Evolutionary conservation across 2,888 invertebrate genomes (phyloP), one percentile per base, ranked within the genome.

Genomic region (Sphaerolaimus hirsutus): DNA sequence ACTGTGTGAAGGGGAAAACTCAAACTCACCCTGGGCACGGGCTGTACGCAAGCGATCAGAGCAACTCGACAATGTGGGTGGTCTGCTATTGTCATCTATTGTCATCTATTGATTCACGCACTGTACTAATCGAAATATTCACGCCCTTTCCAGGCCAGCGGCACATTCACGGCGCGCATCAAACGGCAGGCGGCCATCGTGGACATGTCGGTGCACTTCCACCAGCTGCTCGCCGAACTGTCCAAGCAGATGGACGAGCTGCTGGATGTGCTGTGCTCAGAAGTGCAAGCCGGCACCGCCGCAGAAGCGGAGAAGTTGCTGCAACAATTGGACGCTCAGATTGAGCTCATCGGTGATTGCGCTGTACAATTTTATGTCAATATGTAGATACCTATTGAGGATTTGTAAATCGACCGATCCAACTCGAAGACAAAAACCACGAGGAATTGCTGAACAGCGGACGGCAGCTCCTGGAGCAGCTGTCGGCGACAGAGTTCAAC

Each of bases 171-270:
- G 19, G 32, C 19, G 10, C 43, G 32, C 3, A 23, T 36, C 46
- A 79, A 80, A 58, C 70, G 77, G 37, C 66, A 81, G 37, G 69
- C 78, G 48, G 79, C 77, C 59, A 71, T 79, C 41, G 66, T 80
- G 35, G 76, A 78, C 51, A 77, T 77, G 17, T 78, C 79, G 14
- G 69, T 77, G 54, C 66, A 78, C 54, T 80, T 80, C 65, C 79
- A 78, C 62, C 72, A 78, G 26, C 68, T 79, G 41, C 75, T 78
- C 40, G 74, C 76, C 2, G 78, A 79, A 66, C 74, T 74, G 58
- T 57, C 60, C 27, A 2, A 24, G 46, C 58, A 60, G 48, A 53
- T 66, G 26, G 63, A 62, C 46, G 52, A 52, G 25, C 58, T 68
- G 44, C 52, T 67, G 46, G 65, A 66, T 49, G 51, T 61, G n/a